Evolutionary conservation across 2,888 invertebrate genomes (phyloP), one percentile per base, ranked within the genome.

Genomic region (Flexamia atlantica): DNA sequence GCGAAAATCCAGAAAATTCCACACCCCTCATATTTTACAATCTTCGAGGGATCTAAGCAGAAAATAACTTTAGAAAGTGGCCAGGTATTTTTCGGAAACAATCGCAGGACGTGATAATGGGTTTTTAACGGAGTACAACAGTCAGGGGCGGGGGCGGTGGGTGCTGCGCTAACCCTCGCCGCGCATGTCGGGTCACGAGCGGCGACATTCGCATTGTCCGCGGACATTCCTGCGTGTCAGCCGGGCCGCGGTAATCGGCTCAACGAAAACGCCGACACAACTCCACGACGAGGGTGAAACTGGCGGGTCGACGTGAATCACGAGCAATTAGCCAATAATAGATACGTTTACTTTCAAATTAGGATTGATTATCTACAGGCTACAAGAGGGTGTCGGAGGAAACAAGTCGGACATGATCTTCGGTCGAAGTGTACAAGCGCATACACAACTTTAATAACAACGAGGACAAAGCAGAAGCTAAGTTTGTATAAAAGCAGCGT

Each of bases 41-140:
- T 46, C 12, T 46, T 46, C 17, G 14, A 46, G n/a, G n/a, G n/a
- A n/a, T n/a, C n/a, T n/a, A n/a, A n/a, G n/a, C n/a, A n/a, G n/a
- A n/a, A n/a, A n/a, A n/a, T n/a, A 46, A 10, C 46, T 4, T 46
- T 46, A 14, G 12, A 17, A 46, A 46, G 46, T 17, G 7, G 2
- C 14, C 46, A 36, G 46, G 7, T 46, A 14, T 46, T 46, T 46
- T 46, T 17, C 14, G 17, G 17, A 46, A 17, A 46, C 46, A 46
- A 46, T 46, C 46, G 46, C 2, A 23, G 20, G 20, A 53, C 53
- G 53, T 53, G 53, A 53, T 53, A 53, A 53, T 53, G 53, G 53
- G 53, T n/a, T 53, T 46, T 46, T 46, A 46, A 46, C 46, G 2
- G 12, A 46, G 36, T 36, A 36, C 12, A 14, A 46, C 46, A 17